A percentile compares a stretch with the other conserved stretches of the same genome.
Conservation (phyloP, 2,888 invertebrate species). For the Zygaena filipendulae region DNA sequence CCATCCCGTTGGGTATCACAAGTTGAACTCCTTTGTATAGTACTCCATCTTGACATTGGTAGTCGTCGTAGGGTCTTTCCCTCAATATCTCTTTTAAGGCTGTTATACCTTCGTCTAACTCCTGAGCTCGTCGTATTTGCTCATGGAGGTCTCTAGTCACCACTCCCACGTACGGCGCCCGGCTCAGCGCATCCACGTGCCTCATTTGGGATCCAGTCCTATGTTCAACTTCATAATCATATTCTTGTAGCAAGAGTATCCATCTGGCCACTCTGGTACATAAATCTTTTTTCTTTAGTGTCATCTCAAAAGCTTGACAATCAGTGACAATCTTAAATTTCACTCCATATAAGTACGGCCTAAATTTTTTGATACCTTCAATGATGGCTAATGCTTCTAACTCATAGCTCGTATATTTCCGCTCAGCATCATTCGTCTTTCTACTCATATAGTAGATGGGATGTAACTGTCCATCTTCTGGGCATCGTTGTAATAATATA, state of each 20-base stretch:
- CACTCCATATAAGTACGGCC: slow-evolving; percentile 19
- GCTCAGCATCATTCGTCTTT: slow-evolving; percentile 15
- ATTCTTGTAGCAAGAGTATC: slow-evolving; percentile 12
- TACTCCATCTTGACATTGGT: slow-evolving; percentile 16
- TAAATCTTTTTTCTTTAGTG: slow-evolving; percentile 12
- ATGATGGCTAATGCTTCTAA: slow-evolving; percentile 19
- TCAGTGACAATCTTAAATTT: slow-evolving; percentile 18
- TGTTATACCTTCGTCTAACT: slow-evolving; percentile 15
- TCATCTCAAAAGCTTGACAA: slow-evolving; percentile 10
- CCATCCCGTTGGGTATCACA: slow-evolving; percentile 28
- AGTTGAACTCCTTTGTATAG: slow-evolving; percentile 19
- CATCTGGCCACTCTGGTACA: slow-evolving; percentile 12
- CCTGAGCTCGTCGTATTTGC: slow-evolving; percentile 13
- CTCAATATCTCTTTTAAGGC: slow-evolving; percentile 15
- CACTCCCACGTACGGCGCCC: slow-evolving; percentile 6
- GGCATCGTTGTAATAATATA: slow-evolving; percentile 15
- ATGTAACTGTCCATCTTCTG: slow-evolving; percentile 12
- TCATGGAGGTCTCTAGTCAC: slow-evolving; percentile 8
- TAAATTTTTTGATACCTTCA: slow-evolving; percentile 19
- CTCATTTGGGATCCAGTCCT: slow-evolving; percentile 11
- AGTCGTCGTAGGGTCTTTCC: slow-evolving; percentile 13
- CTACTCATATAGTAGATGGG: slow-evolving; percentile 18
- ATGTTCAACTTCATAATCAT: slow-evolving; percentile 10
- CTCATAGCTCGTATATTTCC: slow-evolving; percentile 19
- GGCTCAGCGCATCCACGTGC: slow-evolving; percentile 15